Evolutionary conservation across 23 tunicate species (phyloP).

Genomic region (Ciona savignyi): DNA sequence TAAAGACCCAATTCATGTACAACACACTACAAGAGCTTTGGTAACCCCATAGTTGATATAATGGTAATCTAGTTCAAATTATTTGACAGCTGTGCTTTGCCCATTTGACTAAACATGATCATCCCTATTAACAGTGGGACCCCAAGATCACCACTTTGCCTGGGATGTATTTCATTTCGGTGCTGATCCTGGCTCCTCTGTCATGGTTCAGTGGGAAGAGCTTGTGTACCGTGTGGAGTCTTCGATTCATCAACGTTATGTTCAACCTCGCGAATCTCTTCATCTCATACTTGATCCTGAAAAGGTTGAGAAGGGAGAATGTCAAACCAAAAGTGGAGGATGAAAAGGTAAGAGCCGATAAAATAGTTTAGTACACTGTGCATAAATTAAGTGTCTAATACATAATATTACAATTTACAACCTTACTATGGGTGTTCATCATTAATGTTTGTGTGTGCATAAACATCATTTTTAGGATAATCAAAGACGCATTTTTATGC

Average conservation of each 20-base stretch:
- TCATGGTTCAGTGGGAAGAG: neutral
- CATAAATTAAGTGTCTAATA: too few relatives aligned
- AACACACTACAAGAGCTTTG: too few relatives aligned
- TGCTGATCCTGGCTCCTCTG: slow-evolving; percentile 43
- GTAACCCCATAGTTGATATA: too few relatives aligned
- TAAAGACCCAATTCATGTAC: too few relatives aligned
- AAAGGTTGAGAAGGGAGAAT: neutral
- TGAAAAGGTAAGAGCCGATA: neutral
- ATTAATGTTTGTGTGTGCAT: too few relatives aligned
- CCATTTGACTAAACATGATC: too few relatives aligned
- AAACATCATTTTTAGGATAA: too few relatives aligned
- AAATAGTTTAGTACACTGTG: too few relatives aligned
- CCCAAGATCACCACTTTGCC: slow-evolving; percentile 88
- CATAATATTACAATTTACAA: too few relatives aligned
- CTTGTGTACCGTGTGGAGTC: slow-evolving; percentile 34
- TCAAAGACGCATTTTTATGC: too few relatives aligned
- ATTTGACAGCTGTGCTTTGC: too few relatives aligned
- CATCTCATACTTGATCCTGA: slow-evolving; percentile 22
- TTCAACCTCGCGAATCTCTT: slow-evolving; percentile 37
- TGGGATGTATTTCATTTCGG: slow-evolving; percentile 71
- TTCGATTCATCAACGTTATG: slow-evolving; percentile 54
- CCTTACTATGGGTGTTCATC: neutral
- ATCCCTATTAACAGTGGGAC: slow-evolving; percentile 87
- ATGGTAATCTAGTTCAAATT: too few relatives aligned
- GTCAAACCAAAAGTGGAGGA: neutral